Percentiles rank a stretch among this genome's conserved stretches.
These are phyloP conservation scores for Eurytoma adleriae DNA, from an alignment of 2,888 invertebrate genomes.

Conservation along the genomic window DNA sequence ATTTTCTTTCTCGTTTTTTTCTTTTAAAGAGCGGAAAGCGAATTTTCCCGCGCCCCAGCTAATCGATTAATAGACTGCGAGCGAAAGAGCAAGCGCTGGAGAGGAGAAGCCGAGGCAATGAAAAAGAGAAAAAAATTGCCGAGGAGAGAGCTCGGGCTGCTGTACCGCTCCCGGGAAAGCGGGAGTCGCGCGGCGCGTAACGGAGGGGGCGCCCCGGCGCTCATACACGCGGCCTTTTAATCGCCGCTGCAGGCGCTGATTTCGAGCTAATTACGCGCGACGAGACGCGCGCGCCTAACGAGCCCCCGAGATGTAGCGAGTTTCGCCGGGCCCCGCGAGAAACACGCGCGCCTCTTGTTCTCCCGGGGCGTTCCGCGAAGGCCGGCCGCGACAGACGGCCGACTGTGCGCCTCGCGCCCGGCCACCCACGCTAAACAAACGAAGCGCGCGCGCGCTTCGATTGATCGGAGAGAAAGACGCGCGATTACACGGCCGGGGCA, in stretches of 20 bases:
- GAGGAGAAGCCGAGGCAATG: slow-evolving; percentile 10
- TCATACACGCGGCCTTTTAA: slow-evolving; percentile 8
- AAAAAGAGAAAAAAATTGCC: slow-evolving; percentile 14
- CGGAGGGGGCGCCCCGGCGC: not conserved
- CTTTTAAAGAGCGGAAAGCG: not conserved
- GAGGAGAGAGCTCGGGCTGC: not conserved
- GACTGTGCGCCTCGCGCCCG: not conserved
- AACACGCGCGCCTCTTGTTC: not conserved
- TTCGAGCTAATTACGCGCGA: slow-evolving; percentile 28
- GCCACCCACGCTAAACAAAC: not conserved
- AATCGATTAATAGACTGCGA: slow-evolving; percentile 30
- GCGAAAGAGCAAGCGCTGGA: not conserved
- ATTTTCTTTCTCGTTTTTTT: not conserved
- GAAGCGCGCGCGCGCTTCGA: not conserved
- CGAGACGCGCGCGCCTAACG: not conserved
- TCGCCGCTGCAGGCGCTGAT: slow-evolving; percentile 32
- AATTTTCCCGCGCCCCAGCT: too few relatives aligned
- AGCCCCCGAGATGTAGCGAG: not conserved
- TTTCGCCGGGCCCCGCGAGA: not conserved
- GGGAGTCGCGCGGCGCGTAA: too few relatives aligned
- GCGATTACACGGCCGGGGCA: too few relatives aligned
- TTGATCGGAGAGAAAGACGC: too few relatives aligned
- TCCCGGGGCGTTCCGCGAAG: not conserved
- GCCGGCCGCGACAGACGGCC: not conserved
- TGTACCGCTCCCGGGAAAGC: too few relatives aligned